phyloP scores from a whole-genome alignment of 2,888 invertebrate genomes.

The Meiosimyza platycephala region DNA sequence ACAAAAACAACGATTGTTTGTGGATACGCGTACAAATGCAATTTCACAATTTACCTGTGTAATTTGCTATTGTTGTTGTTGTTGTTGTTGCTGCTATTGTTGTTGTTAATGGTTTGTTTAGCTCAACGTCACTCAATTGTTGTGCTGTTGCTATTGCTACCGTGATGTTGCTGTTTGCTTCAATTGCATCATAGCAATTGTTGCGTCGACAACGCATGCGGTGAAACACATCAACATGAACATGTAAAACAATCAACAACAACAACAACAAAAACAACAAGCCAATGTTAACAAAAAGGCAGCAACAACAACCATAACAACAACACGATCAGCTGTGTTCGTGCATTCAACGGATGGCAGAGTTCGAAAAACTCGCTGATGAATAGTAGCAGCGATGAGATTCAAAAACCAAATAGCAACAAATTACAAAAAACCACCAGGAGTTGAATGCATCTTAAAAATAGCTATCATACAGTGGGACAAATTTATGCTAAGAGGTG shows the following conservation, averaged over 20 bases:
- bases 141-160: not conserved
- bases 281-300: not conserved
- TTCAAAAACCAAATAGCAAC: slow-evolving; percentile 3
- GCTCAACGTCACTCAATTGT: slow-evolving; percentile 9
- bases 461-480: not conserved
- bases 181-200: slow-evolving; percentile 55
- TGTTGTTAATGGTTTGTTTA: not conserved
- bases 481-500: too few species aligned
- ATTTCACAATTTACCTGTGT: too few species aligned
- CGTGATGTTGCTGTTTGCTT: not conserved
- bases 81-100: too few species aligned
- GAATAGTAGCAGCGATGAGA: slow-evolving; percentile 15
- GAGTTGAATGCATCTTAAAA: not conserved
- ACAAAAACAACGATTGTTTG: not conserved
- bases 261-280: slow-evolving; percentile 15
- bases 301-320: slow-evolving; percentile 14
- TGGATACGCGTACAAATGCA: too few species aligned
- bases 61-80: slow-evolving; percentile 33
- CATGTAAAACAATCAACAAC: not conserved
- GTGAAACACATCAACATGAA: not conserved
- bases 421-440: not conserved
- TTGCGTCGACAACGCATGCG: slow-evolving; percentile 24
- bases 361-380: slow-evolving; percentile 59
- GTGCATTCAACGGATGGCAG: slow-evolving; percentile 34
- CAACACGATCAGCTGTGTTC: slow-evolving; percentile 25